Evolutionary conservation across 2,797 vertebrate genomes (phyloP), one percentile per base, ranked within the genome.

Genomic region (Bucorvus abyssinicus): DNA sequence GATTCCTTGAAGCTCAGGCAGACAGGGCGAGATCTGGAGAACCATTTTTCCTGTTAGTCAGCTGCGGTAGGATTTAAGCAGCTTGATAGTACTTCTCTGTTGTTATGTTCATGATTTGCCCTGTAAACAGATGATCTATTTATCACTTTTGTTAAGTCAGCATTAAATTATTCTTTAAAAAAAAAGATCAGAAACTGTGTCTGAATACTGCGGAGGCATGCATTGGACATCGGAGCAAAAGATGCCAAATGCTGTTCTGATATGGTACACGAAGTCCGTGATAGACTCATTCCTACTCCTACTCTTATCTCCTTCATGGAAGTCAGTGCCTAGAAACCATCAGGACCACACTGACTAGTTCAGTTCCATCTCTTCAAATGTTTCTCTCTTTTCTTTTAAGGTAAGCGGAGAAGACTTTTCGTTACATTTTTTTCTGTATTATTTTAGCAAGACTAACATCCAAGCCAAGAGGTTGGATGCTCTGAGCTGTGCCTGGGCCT

Each of bases 201-300:
- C 55, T 82, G 74, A 50, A 19, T n/a, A 19, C 29, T 32, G 53
- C 1, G 6, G 86, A 86, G 78, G 36, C 74, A 80, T 5, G 1
- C 12, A 32, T 57, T 65, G 92, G 84, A 55, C 70, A 90, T 85
- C 91, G 77, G 76, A 95, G 78, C 82, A 84, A 87, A 82, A 85
- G 70, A 55, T 82, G 71, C 78, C 91, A 94, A 85, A 60, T 80
- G 84, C 71, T 91, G 49, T 30, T 94, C 87, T 7, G 30, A 74
- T 76, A 55, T 49, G 65, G 68, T 87, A 83, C 68, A 26, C 13
- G 47, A 74, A 94, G 57, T 78, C 80, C 24, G 0, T 78, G 86
- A 87, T 57, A 78, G 88, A 84, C 53, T 84, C 88, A 36, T 84
- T 50, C 85, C 83, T 59, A 61, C 90, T 96, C 90, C 79, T 83